Percentiles rank a stretch among this genome's conserved stretches.
These are phyloP conservation scores for Hyperoplus immaculatus DNA, from an alignment of 2,797 vertebrate genomes.

Conservation along the genomic window DNA sequence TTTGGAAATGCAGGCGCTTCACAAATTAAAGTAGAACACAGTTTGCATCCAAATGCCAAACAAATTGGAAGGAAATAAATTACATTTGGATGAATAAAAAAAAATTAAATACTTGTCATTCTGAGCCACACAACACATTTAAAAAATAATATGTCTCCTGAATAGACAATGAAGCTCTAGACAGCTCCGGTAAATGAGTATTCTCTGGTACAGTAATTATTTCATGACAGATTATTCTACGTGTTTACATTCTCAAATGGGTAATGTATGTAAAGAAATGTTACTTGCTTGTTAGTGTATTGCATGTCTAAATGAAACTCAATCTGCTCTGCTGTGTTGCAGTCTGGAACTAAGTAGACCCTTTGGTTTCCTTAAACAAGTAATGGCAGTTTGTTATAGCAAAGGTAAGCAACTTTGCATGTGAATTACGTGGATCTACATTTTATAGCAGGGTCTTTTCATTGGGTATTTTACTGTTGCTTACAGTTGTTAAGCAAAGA, in stretches of 20 bases:
- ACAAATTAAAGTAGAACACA: slow-evolving; percentile 39
- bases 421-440: too few relatives aligned
- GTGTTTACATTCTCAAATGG: neutral
- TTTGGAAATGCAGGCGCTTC: slow-evolving; percentile 44
- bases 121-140: slow-evolving; percentile 3
- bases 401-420: too few relatives aligned
- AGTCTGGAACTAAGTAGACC: too few relatives aligned
- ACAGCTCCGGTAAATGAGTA: neutral
- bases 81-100: slow-evolving; percentile 32
- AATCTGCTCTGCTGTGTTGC: too few relatives aligned
- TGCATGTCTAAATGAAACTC: slow-evolving; percentile 3
- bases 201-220: neutral
- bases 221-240: too few relatives aligned
- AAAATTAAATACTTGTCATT: slow-evolving; percentile 16
- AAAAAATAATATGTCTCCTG: slow-evolving; percentile 21
- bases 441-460: too few relatives aligned
- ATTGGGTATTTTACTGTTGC: too few relatives aligned
- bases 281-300: neutral
- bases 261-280: neutral
- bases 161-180: neutral
- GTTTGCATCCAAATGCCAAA: slow-evolving; percentile 47
- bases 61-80: slow-evolving; percentile 50
- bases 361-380: too few relatives aligned
- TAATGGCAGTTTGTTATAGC: too few relatives aligned
- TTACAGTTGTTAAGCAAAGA: too few relatives aligned